Evolutionary conservation across 2,888 invertebrate species (phyloP).

Genomic region (Mayetiola destructor): DNA sequence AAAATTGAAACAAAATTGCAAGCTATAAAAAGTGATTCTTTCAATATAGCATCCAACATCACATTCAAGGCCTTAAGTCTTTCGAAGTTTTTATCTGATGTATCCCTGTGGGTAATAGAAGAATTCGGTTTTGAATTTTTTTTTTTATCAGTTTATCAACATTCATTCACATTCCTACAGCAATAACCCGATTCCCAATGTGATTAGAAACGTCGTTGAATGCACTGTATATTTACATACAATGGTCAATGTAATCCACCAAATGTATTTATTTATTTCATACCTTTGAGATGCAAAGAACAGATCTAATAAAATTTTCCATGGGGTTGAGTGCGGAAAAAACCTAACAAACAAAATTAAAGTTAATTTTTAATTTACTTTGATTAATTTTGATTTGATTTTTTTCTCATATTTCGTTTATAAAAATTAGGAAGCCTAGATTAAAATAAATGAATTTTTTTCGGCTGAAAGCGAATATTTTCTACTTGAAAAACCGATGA

Average conservation of each 20-base stretch:
- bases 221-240: too few relatives aligned
- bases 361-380: neutral
- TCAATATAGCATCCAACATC: conserved; percentile 2
- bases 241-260: too few relatives aligned
- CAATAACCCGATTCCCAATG: conserved; percentile 3
- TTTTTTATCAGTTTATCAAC: conserved; percentile 3
- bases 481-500: too few relatives aligned
- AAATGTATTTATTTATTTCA: conserved; percentile 1
- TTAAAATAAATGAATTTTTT: too few relatives aligned
- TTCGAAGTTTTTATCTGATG: neutral
- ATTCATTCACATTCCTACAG: conserved; percentile 3
- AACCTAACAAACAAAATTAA: conserved; percentile 1
- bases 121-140: neutral
- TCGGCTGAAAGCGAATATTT: too few relatives aligned
- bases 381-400: neutral
- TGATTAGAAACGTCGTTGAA: conserved; percentile 3
- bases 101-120: conserved; percentile 3
- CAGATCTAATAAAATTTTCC: neutral
- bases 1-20: neutral
- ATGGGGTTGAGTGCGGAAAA: neutral
- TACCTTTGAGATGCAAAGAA: conserved; percentile 1
- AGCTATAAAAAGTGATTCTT: neutral
- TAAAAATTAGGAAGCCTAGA: neutral
- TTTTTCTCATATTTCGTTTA: neutral
- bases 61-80: neutral